These are phyloP conservation scores for Dynastes tityus DNA, from an alignment of 2,888 invertebrate species.

Conservation along the genomic window DNA sequence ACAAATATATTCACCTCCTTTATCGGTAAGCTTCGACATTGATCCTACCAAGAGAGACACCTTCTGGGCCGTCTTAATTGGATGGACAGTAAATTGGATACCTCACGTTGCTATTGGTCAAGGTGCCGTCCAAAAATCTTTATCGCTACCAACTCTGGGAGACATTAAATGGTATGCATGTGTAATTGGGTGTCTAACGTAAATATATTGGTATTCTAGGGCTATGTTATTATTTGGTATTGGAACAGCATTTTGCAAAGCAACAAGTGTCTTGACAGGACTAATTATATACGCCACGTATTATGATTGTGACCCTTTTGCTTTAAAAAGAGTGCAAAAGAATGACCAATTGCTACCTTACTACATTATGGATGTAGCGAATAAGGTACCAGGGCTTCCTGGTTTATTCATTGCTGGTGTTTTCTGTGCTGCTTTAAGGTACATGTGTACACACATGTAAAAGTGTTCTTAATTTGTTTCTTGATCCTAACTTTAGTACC, in stretches of 20 bases:
- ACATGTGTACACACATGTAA: background rate
- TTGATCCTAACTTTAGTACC: conserved; percentile 41
- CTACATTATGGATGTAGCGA: conserved; percentile 79
- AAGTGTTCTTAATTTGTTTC: background rate
- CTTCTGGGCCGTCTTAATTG: conserved; percentile 76
- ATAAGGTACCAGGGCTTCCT: conserved; percentile 78
- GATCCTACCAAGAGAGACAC: conserved; percentile 76
- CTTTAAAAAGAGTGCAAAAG: conserved; percentile 72
- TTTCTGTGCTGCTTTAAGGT: conserved; percentile 81
- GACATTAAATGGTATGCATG: conserved; percentile 71
- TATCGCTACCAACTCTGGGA: conserved; percentile 75
- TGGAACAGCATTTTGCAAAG: conserved; percentile 44
- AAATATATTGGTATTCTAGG: conserved; percentile 12
- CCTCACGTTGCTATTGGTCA: conserved; percentile 75
- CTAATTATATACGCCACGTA: conserved; percentile 77
- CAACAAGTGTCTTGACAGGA: conserved; percentile 74
- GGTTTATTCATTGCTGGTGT: conserved; percentile 84
- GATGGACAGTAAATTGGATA: conserved; percentile 71
- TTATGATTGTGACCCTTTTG: conserved; percentile 77
- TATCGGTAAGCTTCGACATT: conserved; percentile 73
- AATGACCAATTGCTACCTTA: conserved; percentile 76
- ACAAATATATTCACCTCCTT: background rate
- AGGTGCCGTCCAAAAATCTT: conserved; percentile 75
- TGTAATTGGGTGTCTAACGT: background rate
- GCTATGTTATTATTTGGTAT: conserved; percentile 41